Base-by-base conservation (phyloP, 2,888 invertebrate species). In the Plebejus argus region DNA sequence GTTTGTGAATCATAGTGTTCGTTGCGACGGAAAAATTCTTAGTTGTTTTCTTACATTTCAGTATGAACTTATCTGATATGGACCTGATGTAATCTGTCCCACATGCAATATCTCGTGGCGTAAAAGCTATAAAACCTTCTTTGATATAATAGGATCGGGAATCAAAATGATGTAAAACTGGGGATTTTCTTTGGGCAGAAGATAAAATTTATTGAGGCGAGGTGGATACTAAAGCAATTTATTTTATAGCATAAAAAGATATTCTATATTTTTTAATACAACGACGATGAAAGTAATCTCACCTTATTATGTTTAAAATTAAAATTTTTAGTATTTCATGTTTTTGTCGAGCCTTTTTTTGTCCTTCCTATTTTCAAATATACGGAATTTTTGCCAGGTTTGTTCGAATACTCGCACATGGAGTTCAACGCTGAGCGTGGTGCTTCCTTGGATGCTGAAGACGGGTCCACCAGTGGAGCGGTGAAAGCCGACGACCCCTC, bases 341-440 rank as follows among this genome's bases (percentile, higher is more conserved):
- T 45, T 12, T 45, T 45, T 45, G 45, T 45, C 45, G 45, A 45
- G 3, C 45, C 10, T 45, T 45, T 45, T 45, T 45, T 45, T n/a
- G n/a, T n/a, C 6, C 18, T 56, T 56, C 2, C 12, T 45, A 45
- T 45, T 12, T 45, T 45, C 10, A 45, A 45, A 10, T 45, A 45
- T 45, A 10, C 45, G 10, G 45, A 12, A 12, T 45, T 45, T 45
- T 45, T 45, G 10, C 12, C 20, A 66, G 66, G 66, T 28, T 66
- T 66, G 28, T 97, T 97, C 86, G 95, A 96, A 81, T 96, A 97
- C 86, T 97, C 97, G 28, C 97, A 97, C 87, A 96, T 97, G 96
- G 96, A 96, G 85, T 97, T 97, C 86, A 96, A 97, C 82, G 96
- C 96, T 39, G 97, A 97, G 86, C 92, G 97, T 45, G 96, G 96